Percentiles rank a stretch among this genome's conserved stretches.
Conservation (phyloP, 2,888 invertebrate species). For the Tenthredo distinguenda region DNA sequence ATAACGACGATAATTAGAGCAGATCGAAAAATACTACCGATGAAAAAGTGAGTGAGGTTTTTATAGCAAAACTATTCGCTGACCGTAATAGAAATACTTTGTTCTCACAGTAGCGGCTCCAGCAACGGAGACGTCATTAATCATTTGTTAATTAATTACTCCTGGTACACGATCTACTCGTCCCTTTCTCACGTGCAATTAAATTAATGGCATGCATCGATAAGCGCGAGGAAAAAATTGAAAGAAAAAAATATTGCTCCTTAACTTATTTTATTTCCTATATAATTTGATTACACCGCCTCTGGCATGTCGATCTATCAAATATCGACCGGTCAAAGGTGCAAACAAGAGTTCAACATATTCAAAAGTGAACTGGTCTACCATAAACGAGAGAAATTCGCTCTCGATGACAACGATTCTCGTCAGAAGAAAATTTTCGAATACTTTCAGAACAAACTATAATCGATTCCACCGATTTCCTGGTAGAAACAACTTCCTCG, state of each 20-base stretch:
- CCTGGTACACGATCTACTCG: conserved; percentile 32
- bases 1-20: conserved; percentile 43
- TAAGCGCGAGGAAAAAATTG: conserved; percentile 2
- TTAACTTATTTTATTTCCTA: background rate
- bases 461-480: background rate
- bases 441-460: background rate
- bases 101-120: conserved; percentile 43
- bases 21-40: conserved; percentile 17
- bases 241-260: background rate
- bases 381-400: background rate
- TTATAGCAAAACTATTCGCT: conserved; percentile 16
- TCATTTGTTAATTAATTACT: conserved; percentile 50
- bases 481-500: background rate
- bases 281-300: conserved; percentile 6
- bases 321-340: background rate
- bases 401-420: background rate
- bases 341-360: background rate
- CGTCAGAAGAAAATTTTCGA: background rate
- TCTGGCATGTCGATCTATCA: background rate
- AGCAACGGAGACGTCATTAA: conserved; percentile 32
- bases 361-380: background rate
- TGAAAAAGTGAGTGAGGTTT: conserved; percentile 38
- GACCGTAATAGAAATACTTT: conserved; percentile 39
- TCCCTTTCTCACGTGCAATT: conserved; percentile 46
- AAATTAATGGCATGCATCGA: conserved; percentile 48